These are phyloP conservation scores for Helostoma temminkii DNA, from an alignment of 2,797 vertebrate genomes.

Conservation along the genomic window DNA sequence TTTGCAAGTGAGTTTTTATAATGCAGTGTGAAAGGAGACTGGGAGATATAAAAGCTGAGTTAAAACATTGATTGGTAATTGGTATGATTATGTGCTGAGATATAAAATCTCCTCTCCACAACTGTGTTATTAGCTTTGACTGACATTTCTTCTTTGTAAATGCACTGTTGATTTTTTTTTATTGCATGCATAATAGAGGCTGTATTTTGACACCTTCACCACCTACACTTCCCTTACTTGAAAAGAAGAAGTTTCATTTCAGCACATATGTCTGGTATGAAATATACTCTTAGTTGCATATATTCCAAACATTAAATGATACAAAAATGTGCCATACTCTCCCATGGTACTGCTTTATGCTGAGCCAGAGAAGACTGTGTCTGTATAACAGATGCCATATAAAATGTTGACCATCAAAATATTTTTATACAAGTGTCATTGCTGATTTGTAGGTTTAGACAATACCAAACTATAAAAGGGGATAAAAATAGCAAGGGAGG, in stretches of 20 bases:
- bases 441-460: too few species aligned
- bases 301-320: too few species aligned
- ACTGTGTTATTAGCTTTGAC: conserved; percentile 4
- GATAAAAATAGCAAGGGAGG: too few species aligned
- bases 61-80: conserved; percentile 32
- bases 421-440: background rate
- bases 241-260: too few species aligned
- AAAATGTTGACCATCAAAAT: background rate
- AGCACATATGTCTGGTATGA: background rate
- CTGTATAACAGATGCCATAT: background rate
- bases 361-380: too few species aligned
- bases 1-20: conserved; percentile 22
- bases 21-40: conserved; percentile 17
- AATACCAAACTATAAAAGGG: too few species aligned
- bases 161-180: conserved; percentile 10
- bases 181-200: background rate
- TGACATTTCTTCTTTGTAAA: conserved; percentile 18
- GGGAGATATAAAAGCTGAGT: conserved; percentile 15
- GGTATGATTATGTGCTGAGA: conserved; percentile 19
- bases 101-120: conserved; percentile 1
- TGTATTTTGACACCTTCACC: background rate
- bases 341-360: too few species aligned
- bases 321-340: too few species aligned
- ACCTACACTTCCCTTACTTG: too few species aligned
- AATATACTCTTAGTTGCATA: background rate